Conservation (phyloP, 2,113 vertebrate genomes). For the Oreamnos americanus region DNA sequence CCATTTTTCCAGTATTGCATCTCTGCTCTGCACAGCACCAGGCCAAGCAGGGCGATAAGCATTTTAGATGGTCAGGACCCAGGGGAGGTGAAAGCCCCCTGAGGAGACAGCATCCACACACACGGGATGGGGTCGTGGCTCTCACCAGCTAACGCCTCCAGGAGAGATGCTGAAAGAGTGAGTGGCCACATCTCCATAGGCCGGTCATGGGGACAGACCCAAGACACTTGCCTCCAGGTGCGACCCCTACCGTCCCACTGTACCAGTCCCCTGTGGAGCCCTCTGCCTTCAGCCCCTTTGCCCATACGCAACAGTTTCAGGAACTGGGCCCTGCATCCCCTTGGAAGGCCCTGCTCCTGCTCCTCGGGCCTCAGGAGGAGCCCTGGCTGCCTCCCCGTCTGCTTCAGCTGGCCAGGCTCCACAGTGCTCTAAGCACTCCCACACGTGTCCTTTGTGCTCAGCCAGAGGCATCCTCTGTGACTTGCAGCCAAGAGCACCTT, state of each 20-base stretch:
- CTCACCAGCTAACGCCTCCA: not conserved
- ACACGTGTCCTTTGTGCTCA: no score
- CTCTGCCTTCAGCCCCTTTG: not conserved
- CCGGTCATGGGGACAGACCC: accelerated
- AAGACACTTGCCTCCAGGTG: not conserved
- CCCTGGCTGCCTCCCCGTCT: accelerated
- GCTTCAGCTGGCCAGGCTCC: not conserved
- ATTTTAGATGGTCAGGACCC: not conserved
- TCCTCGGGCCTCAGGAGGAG: accelerated
- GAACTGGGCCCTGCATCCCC: not conserved
- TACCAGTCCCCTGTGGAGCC: not conserved
- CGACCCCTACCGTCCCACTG: not conserved
- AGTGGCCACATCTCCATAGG: accelerated
- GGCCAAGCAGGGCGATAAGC: not conserved
- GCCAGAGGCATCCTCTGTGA: not conserved
- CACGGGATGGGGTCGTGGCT: accelerated
- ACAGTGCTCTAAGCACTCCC: not conserved
- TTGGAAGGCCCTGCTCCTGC: not conserved
- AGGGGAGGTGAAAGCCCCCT: accelerated
- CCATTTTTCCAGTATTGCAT: accelerated
- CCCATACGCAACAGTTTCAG: not conserved
- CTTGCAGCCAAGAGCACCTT: not conserved
- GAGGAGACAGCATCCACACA: not conserved
- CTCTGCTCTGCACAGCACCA: not conserved
- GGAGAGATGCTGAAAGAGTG: not conserved